Percentiles rank a stretch among this genome's conserved stretches.
Evolutionary conservation across 2,888 invertebrate genomes (phyloP).

Genomic region (Apoderus coryli): DNA sequence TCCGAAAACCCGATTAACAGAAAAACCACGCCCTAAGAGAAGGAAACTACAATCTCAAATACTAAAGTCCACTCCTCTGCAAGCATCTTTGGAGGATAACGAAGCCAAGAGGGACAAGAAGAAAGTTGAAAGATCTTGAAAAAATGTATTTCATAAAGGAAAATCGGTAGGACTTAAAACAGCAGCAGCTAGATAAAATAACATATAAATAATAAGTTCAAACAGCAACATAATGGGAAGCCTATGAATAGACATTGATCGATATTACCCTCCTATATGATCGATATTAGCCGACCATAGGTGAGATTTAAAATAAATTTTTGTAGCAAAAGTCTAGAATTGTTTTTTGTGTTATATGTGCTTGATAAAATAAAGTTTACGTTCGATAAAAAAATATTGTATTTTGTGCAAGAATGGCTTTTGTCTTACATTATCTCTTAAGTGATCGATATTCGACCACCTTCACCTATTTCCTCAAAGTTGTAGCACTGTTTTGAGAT

Average conservation of each 20-base stretch:
- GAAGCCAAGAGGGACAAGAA: conserved; percentile 7
- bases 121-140: conserved; percentile 6
- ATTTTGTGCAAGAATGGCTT: conserved; percentile 1
- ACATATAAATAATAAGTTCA: conserved; percentile 4
- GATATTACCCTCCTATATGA: too few relatives aligned
- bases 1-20: conserved; percentile 5
- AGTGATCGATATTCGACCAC: conserved; percentile 7
- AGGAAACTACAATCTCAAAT: too few relatives aligned
- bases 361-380: not conserved
- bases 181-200: conserved; percentile 5
- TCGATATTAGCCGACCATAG: too few relatives aligned
- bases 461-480: too few relatives aligned
- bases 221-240: conserved; percentile 5
- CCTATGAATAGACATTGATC: too few relatives aligned
- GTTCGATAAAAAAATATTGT: conserved; percentile 3
- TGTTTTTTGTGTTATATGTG: too few relatives aligned
- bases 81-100: conserved; percentile 9
- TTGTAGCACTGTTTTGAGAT: too few relatives aligned
- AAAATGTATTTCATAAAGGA: too few relatives aligned
- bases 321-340: too few relatives aligned
- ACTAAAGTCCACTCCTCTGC: conserved; percentile 8
- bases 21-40: conserved; percentile 7
- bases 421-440: too few relatives aligned
- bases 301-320: too few relatives aligned
- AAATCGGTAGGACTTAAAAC: too few relatives aligned